Percentiles rank a stretch among this genome's conserved stretches.
Evolutionary conservation across 2,113 vertebrate species (phyloP).

Genomic region (Etheostoma spectabile): DNA sequence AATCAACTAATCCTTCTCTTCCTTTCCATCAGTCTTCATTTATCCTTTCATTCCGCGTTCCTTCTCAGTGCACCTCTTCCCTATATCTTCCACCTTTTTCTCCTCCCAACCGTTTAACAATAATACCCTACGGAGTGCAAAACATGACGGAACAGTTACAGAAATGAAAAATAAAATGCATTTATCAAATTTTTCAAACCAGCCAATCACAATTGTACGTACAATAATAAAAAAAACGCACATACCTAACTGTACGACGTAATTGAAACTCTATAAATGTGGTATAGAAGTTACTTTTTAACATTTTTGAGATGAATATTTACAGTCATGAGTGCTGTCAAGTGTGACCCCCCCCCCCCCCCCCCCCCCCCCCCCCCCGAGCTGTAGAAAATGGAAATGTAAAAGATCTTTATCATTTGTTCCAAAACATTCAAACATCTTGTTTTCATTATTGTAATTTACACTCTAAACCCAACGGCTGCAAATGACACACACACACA

Average conservation of each 20-base stretch:
- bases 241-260: background rate
- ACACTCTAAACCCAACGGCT: conserved; percentile 20
- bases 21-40: background rate
- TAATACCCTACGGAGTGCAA: background rate
- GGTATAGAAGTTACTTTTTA: too few relatives aligned
- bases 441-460: conserved; percentile 28
- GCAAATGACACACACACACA: conserved; percentile 7
- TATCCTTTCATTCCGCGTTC: background rate
- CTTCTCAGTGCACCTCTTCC: background rate
- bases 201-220: background rate
- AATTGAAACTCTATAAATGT: background rate
- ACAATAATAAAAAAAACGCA: background rate
- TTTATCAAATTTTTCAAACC: background rate
- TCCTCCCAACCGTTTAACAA: background rate
- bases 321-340: background rate
- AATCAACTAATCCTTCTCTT: conserved; percentile 5
- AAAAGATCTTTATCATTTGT: conserved; percentile 16
- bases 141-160: too few relatives aligned
- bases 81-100: background rate
- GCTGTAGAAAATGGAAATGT: background rate
- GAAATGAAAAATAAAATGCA: background rate
- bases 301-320: too few relatives aligned
- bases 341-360: background rate
- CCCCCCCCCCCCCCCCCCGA: background rate
- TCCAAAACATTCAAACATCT: conserved; percentile 9